Base-by-base conservation (phyloP, 2,888 invertebrate species). In the Sinopyrophorus schimmeli region DNA sequence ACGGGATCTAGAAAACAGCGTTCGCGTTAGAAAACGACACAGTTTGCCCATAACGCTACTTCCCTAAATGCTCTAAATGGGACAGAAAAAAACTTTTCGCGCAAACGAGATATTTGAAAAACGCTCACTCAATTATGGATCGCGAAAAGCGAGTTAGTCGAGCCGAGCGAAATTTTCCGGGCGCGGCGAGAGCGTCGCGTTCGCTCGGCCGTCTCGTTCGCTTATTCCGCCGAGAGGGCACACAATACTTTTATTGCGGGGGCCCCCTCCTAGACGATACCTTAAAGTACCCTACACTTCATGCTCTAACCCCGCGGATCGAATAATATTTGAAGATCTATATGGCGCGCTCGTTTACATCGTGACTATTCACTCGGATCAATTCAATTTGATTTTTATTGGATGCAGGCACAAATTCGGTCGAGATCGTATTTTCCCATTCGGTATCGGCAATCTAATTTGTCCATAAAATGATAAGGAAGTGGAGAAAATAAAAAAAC, bases 1-100 rank as follows among this genome's bases (percentile, higher is more conserved):
- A 67, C 67, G 66, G 59, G 65, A 65, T 52, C 65, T 65, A 59
- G 58, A 59, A 62, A 64, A 64, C 62, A 59, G 63, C 62, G 58
- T 59, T 61, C 58, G 57, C 55, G 61, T 63, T 64, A 58, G 62
- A 60, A 64, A 65, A 64, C 59, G 60, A 60, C 63, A 62, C 58
- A 61, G 60, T 63, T 62, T 60, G 61, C 60, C 62, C 59, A 52
- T 46, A 54, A 50, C 39, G 47, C 23, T 40, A 40, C 40, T 53
- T 24, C 56, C 58, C 59, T 60, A 57, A 62, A 59, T 53, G 53
- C 57, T 53, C 41, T 54, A 57, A 57, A 58, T 56, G 54, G 58
- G 61, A 63, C 64, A 64, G 60, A 64, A 65, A 66, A n/a, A 65
- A 65, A 64, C 56, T 65, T 58, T 64, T 66, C 59, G 63, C 59